Evolutionary conservation across 2,113 vertebrate species (phyloP).

Genomic region (Anseranas semipalmata): DNA sequence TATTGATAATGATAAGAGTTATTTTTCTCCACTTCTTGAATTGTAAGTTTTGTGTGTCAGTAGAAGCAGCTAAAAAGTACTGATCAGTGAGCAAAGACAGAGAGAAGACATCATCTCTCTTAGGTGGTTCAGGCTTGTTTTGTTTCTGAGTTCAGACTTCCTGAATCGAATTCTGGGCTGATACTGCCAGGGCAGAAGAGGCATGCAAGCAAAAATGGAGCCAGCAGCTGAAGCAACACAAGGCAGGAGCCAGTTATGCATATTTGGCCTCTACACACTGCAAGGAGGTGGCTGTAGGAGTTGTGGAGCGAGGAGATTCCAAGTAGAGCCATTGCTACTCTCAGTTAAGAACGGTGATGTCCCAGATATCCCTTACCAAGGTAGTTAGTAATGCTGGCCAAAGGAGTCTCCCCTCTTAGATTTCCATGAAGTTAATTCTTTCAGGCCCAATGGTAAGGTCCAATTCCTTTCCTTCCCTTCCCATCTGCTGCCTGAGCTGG

Average conservation of each 20-base stretch:
- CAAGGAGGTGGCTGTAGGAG: not conserved
- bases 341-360: not conserved
- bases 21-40: constrained; percentile 12
- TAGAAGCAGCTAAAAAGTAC: not conserved
- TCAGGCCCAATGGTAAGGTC: not conserved
- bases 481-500: not conserved
- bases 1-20: not conserved
- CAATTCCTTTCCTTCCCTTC: not conserved
- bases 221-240: not conserved
- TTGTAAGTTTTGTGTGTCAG: not conserved
- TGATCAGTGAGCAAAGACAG: not conserved
- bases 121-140: not conserved
- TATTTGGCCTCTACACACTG: not conserved
- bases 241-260: not conserved
- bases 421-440: not conserved
- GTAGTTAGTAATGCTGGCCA: not conserved
- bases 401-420: not conserved
- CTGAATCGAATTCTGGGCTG: not conserved
- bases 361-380: not conserved
- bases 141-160: not conserved
- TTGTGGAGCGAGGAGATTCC: not conserved
- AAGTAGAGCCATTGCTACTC: not conserved
- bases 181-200: not conserved
- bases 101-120: not conserved
- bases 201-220: not conserved